Evolutionary conservation across 2,888 invertebrate species (phyloP), one percentile per base, ranked within the genome.

Genomic region (Cerastis leucographa): DNA sequence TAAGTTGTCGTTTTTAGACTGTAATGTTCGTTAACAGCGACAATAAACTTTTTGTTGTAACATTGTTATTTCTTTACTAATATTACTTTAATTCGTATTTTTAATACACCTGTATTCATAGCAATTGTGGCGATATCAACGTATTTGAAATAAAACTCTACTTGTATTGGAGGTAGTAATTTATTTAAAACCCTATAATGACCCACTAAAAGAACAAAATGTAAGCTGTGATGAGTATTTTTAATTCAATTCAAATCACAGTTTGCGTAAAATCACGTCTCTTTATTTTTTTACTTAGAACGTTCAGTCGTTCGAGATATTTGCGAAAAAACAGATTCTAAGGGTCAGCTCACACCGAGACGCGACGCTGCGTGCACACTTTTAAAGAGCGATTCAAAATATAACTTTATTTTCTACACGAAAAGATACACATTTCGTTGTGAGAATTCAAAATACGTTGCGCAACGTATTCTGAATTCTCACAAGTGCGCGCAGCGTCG

Each of bases 61-160:
- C 74, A 76, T 85, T 87, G 80, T 85, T 87, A 84, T 84, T 84
- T 85, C 76, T 81, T 86, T 86, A 85, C 84, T 89, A 87, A 89
- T 85, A 78, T 79, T 83, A 81, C 82, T 81, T 78, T 81, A 81
- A 85, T 81, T 79, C 74, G 70, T 87, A 84, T 85, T 85, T 87
- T 86, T 84, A 83, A 88, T 86, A 88, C 83, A 81, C 84, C 80
- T 81, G 78, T 88, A 89, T 89, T 84, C 84, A 86, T 85, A 86
- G 79, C 78, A 87, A 83, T 86, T 87, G 87, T 90, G 87, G 89
- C 85, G 82, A 87, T 88, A 88, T 89, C 86, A 84, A 85, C 74
- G 67, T 89, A 85, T 87, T 88, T 86, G 83, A 83, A 89, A 90
- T 89, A 90, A 91, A 91, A 80, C 87, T 85, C 81, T 90, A 88